Evolutionary conservation across 2,113 vertebrate genomes (phyloP).

Genomic region (Guaruba guarouba): DNA sequence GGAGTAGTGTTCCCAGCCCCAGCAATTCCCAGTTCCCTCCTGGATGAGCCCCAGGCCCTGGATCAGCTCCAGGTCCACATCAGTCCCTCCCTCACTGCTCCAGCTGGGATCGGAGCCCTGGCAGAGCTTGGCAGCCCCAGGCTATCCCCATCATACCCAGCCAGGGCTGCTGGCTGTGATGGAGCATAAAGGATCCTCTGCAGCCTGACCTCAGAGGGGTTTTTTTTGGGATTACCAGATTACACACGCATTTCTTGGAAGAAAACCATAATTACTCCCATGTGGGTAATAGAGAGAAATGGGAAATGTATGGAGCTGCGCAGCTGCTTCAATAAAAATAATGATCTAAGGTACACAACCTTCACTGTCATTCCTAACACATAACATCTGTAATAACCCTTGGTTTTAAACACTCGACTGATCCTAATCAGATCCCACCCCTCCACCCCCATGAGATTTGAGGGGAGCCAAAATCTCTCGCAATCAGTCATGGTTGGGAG

Average conservation of each 20-base stretch:
- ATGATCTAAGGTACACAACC: not conserved
- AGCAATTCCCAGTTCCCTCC: not conserved
- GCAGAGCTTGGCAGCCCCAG: not conserved
- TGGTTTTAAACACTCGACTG: not conserved
- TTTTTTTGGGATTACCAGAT: conserved; percentile 30
- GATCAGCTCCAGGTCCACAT: not conserved
- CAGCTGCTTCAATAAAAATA: not conserved
- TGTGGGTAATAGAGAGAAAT: not conserved
- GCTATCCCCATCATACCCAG: not conserved
- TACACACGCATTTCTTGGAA: conserved; percentile 33
- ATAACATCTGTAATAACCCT: not conserved
- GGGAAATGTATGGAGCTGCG: not conserved
- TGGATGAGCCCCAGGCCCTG: rapidly evolving
- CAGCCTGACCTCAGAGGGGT: not conserved
- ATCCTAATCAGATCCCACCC: not conserved
- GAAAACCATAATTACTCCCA: not conserved
- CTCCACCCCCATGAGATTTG: not conserved
- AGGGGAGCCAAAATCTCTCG: not conserved
- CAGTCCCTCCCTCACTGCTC: not conserved
- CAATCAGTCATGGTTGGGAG: not conserved
- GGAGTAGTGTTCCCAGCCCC: not conserved
- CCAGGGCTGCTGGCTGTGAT: rapidly evolving
- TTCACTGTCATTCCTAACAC: not conserved
- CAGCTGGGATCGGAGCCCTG: not conserved
- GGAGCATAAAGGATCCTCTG: not conserved